Evolutionary conservation across 2,797 vertebrate genomes (phyloP).

Genomic region (Danio jaintianensis): DNA sequence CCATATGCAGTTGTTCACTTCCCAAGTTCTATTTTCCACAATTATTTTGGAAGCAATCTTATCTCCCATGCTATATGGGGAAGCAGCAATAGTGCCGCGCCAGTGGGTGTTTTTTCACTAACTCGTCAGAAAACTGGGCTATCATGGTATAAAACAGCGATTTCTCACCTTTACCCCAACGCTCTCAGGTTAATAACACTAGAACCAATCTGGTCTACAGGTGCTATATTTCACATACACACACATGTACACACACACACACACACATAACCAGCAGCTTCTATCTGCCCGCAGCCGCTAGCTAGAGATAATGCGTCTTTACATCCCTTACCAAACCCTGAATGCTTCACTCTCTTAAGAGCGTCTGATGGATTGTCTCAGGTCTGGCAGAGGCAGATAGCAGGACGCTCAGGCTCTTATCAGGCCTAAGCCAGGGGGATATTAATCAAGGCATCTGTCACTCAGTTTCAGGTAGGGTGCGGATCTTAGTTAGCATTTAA

Average conservation of each 20-base stretch:
- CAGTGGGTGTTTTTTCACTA: constrained; percentile 13
- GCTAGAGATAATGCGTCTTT: constrained; percentile 57
- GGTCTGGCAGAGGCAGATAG: constrained; percentile 61
- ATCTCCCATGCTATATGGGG: constrained; percentile 3
- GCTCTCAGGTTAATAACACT: constrained; percentile 51
- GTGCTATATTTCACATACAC: constrained; percentile 51
- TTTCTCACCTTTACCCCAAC: constrained; percentile 33
- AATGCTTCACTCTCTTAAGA: constrained; percentile 55
- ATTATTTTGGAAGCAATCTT: constrained; percentile 4
- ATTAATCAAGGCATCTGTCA: constrained; percentile 58
- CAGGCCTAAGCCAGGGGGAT: constrained; percentile 49
- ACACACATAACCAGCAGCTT: constrained; percentile 44
- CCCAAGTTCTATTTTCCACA: constrained; percentile 20
- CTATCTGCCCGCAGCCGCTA: constrained; percentile 57
- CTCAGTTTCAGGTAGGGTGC: constrained; percentile 45
- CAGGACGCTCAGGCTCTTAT: constrained; percentile 55
- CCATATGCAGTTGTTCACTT: neutral
- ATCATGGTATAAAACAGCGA: constrained; percentile 20
- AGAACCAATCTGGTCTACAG: constrained; percentile 56
- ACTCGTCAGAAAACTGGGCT: constrained; percentile 33
- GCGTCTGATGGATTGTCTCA: constrained; percentile 58
- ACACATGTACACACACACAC: constrained; percentile 1
- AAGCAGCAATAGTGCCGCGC: constrained; percentile 1
- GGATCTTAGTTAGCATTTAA: constrained; percentile 51
- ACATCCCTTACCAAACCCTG: constrained; percentile 60